Percentiles rank a stretch among this genome's conserved stretches.
Evolutionary conservation across 2,113 vertebrate genomes (phyloP).

Genomic region (Piprites chloris): DNA sequence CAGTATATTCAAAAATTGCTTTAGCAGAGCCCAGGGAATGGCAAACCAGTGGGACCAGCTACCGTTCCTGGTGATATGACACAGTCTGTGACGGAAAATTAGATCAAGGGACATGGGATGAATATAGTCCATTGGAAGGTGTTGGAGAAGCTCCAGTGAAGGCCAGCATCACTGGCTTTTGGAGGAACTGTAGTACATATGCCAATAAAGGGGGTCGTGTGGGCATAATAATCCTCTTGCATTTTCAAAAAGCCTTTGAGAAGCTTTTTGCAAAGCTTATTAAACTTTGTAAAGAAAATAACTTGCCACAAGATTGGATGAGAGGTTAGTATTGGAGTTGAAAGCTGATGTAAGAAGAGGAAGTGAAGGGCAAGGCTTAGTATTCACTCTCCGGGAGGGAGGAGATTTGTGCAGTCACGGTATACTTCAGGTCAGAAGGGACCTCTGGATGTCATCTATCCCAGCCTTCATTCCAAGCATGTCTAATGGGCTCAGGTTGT

Average conservation of each 20-base stretch:
- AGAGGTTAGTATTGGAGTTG: background rate
- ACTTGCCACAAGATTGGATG: slow-evolving; percentile 9
- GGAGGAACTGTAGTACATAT: background rate
- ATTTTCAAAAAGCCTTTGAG: slow-evolving; percentile 33
- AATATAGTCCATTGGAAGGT: background rate
- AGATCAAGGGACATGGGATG: background rate
- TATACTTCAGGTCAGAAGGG: background rate
- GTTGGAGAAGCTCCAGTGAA: background rate
- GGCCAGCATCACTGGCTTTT: background rate
- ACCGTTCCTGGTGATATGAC: background rate
- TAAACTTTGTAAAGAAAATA: slow-evolving; percentile 13
- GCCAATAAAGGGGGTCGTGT: background rate
- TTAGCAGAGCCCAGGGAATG: rapidly evolving
- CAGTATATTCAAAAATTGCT: background rate
- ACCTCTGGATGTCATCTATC: background rate
- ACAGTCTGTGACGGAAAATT: background rate
- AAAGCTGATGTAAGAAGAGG: slow-evolving; percentile 28
- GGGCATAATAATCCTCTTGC: slow-evolving; percentile 27
- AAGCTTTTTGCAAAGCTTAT: slow-evolving; percentile 45
- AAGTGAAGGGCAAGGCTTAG: slow-evolving; percentile 9
- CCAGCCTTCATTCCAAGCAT: background rate
- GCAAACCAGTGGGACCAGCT: rapidly evolving
- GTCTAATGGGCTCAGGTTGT: background rate
- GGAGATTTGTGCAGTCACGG: background rate
- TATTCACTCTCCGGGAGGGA: background rate